Evolutionary conservation across 2,113 vertebrate species (phyloP), one percentile per base, ranked within the genome.

Genomic region (Pollimyrus isidori): DNA sequence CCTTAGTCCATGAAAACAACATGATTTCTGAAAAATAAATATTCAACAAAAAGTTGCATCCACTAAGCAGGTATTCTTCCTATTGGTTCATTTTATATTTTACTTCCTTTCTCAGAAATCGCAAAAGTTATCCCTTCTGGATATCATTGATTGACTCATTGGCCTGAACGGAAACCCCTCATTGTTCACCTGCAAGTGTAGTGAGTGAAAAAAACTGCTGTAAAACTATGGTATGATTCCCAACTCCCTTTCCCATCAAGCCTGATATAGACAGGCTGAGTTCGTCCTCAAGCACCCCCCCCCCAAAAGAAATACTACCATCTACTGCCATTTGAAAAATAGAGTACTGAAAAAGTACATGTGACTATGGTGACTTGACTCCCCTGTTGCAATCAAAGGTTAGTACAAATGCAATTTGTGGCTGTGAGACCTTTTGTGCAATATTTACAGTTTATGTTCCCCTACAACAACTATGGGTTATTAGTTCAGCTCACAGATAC

Each of bases 1-100:
- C 92, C 89, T 92, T 62, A 30, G 26, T 92, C 91, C 92, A 92
- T 92, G 92, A 91, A 89, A 93, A 92, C 90, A 94, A 92, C 92
- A 92, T 94, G 90, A 93, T 83, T 42, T 52, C 13, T 50, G 82
- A 76, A n/a, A 91, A 89, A 89, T 30, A 35, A 73, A 73, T 90
- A 88, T 86, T 76, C 88, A 21, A 62, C 39, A 52, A 17, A 13
- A 92, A 87, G 42, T 35, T 89, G 11, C 9, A 11, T 35, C 65
- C 65, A 46, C 1, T 23, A 6, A 7, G 15, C 46, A 83, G 21
- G 4, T 9, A 45, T 45, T 3, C 42, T 46, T 39, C 10, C 65
- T 15, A 35, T 35, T 73, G 35, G 39, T 83, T 84, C 17, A n/a
- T 30, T 26, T 69, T 30, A 69, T 30, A 35, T 73, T 73, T 73